phyloP scores from a whole-genome alignment of 2,113 vertebrate species.

The Tetrao urogallus region DNA sequence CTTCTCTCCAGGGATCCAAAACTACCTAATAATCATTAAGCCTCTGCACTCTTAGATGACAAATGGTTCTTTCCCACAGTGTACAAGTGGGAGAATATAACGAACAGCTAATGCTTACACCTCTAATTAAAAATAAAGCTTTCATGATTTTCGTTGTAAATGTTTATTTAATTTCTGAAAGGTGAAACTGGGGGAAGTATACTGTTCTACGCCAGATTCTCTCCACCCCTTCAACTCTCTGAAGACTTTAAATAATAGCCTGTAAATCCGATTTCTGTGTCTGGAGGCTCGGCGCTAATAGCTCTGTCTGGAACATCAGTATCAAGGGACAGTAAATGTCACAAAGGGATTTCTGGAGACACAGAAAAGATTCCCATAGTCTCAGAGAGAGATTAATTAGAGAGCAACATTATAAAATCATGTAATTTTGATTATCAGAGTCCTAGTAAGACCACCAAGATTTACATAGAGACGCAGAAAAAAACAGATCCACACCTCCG shows the following conservation, averaged over 20 bases:
- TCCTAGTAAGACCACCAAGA: background rate
- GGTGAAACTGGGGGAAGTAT: background rate
- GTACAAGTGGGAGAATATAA: constrained; percentile 17
- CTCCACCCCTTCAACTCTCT: background rate
- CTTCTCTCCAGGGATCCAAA: constrained; percentile 5
- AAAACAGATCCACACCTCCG: background rate
- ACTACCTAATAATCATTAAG: constrained; percentile 16
- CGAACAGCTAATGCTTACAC: constrained; percentile 23
- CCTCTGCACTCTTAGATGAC: background rate
- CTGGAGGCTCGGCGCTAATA: constrained; percentile 45
- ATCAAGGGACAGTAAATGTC: background rate
- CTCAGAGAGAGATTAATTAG: background rate
- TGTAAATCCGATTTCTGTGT: constrained; percentile 46
- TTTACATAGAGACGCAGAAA: background rate
- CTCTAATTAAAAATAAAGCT: background rate
- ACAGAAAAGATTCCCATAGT: background rate
- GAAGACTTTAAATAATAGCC: constrained; percentile 5
- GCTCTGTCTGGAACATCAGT: constrained; percentile 55
- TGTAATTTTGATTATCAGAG: background rate
- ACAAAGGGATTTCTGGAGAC: constrained; percentile 1
- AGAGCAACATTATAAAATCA: background rate
- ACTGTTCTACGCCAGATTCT: background rate
- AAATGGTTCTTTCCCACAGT: background rate
- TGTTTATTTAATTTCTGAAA: constrained; percentile 51
- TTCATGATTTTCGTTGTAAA: constrained; percentile 41